Evolutionary conservation across 2,113 vertebrate species (phyloP).

Genomic region (Peucedramus taeniatus): DNA sequence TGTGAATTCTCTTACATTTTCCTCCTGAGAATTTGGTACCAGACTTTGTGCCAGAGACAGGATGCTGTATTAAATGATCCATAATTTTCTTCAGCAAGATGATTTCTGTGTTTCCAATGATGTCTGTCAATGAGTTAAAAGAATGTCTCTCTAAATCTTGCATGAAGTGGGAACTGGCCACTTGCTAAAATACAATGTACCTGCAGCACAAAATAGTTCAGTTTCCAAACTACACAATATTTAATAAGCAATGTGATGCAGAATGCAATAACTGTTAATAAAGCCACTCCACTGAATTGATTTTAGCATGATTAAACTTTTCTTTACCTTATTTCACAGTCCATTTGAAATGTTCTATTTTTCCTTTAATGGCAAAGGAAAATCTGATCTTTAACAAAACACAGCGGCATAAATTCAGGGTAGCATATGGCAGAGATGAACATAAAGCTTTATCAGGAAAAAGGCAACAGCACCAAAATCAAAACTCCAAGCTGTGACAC

Average conservation of each 20-base stretch:
- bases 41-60: not conserved
- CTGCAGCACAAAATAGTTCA: not conserved
- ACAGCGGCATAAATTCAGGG: slow-evolving; percentile 54
- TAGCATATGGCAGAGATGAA: slow-evolving; percentile 36
- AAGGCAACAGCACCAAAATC: not conserved
- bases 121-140: not conserved
- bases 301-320: slow-evolving; percentile 70
- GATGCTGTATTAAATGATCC: not conserved
- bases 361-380: slow-evolving; percentile 53
- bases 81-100: not conserved
- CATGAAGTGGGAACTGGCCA: not conserved
- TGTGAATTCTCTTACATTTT: not conserved
- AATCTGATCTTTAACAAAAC: slow-evolving; percentile 61
- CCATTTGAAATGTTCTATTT: slow-evolving; percentile 64
- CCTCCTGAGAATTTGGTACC: not conserved
- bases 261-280: slow-evolving; percentile 64
- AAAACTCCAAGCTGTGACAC: not conserved
- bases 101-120: not conserved
- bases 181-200: not conserved
- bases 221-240: not conserved
- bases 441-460: not conserved
- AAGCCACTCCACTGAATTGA: slow-evolving; percentile 52
- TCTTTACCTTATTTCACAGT: slow-evolving; percentile 75
- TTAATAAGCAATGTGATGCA: slow-evolving; percentile 50
- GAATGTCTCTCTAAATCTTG: not conserved